These are phyloP conservation scores for Channa maculata DNA, from an alignment of 2,113 vertebrate genomes.

Conservation along the genomic window DNA sequence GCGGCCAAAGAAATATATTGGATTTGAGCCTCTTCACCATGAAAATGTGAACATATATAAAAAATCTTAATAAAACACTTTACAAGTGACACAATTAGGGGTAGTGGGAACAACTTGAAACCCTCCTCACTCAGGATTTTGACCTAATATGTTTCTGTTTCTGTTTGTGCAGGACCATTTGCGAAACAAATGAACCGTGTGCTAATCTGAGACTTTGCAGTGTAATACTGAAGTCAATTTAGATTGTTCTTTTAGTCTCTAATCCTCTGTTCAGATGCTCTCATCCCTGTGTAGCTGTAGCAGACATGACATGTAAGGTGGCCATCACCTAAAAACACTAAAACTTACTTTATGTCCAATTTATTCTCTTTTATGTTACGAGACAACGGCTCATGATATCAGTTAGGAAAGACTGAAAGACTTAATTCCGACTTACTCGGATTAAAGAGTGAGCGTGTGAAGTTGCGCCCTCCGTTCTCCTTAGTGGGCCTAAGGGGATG, in stretches of 20 bases:
- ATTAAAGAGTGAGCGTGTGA: slow-evolving; percentile 69
- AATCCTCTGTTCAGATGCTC: slow-evolving; percentile 22
- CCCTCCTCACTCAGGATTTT: no score
- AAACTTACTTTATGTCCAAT: no score
- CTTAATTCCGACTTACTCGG: slow-evolving; percentile 29
- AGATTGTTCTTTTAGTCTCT: slow-evolving; percentile 29
- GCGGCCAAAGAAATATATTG: no score
- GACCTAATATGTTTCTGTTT: background rate
- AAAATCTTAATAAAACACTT: no score
- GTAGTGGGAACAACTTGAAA: no score
- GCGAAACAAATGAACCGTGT: slow-evolving; percentile 13
- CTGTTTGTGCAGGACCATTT: slow-evolving; percentile 1
- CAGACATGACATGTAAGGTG: background rate
- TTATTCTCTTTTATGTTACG: no score
- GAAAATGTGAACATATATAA: no score
- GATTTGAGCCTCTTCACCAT: no score
- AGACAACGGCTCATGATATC: no score
- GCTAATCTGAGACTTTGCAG: slow-evolving; percentile 42
- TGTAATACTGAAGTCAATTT: slow-evolving; percentile 39
- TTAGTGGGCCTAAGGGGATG: slow-evolving; percentile 37
- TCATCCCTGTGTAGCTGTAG: background rate
- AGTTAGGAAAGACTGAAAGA: no score
- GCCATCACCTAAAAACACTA: slow-evolving; percentile 8
- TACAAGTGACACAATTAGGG: no score
- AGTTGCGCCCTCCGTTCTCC: slow-evolving; percentile 42